Evolutionary conservation across 2,797 vertebrate genomes (phyloP).

Genomic region (Platalea minor): DNA sequence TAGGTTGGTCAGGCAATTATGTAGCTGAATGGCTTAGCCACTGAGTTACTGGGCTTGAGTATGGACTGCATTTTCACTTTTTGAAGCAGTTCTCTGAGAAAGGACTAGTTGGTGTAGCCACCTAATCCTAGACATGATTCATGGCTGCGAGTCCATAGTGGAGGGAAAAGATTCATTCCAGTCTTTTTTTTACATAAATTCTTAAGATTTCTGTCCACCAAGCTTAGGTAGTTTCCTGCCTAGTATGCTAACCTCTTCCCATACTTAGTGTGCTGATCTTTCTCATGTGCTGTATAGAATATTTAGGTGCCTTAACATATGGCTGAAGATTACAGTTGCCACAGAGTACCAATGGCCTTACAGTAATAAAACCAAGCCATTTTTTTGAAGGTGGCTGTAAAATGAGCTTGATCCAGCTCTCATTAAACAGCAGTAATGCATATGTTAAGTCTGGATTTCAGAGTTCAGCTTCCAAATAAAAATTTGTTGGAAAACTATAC

Average conservation of each 20-base stretch:
- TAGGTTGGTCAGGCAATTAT: neutral
- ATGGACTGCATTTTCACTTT: neutral
- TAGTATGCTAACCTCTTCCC: neutral
- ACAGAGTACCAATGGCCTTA: neutral
- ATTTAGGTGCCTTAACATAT: neutral
- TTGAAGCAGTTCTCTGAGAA: neutral
- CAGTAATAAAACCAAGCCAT: neutral
- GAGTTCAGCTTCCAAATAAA: neutral
- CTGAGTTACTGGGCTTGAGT: neutral
- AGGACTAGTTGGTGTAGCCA: neutral
- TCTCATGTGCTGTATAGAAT: neutral
- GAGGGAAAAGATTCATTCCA: neutral
- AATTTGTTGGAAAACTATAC: neutral
- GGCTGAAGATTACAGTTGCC: neutral
- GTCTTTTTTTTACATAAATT: neutral
- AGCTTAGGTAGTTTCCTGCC: neutral
- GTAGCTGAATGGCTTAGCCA: neutral
- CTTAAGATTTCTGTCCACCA: neutral
- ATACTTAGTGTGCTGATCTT: neutral
- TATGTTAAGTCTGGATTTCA: neutral
- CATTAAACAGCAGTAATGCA: accelerated
- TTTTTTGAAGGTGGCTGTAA: neutral
- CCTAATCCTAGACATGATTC: neutral
- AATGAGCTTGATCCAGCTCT: neutral
- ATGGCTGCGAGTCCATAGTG: neutral